Evolutionary conservation across 1,140 invertebrate genomes (phyloP).

Genomic region (Phenacoccus solenopsis): DNA sequence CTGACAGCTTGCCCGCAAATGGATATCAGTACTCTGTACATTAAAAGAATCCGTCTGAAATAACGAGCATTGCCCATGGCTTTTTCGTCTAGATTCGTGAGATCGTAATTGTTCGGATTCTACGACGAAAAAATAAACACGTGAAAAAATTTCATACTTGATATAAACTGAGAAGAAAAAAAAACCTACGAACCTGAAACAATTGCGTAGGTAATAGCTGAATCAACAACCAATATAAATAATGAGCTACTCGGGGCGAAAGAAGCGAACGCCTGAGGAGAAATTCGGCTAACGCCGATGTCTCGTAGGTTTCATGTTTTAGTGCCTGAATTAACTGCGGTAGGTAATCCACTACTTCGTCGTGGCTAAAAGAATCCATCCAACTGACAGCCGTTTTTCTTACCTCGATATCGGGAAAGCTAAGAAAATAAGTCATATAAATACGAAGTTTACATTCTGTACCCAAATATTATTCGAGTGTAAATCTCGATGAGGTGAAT

Average conservation of each 20-base stretch:
- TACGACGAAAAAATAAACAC: constrained; percentile 21
- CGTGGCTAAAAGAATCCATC: constrained; percentile 62
- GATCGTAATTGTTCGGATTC: constrained; percentile 23
- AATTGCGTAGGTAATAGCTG: constrained; percentile 59
- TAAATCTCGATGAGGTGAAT: no score
- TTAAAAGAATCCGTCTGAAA: constrained; percentile 64
- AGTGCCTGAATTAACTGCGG: constrained; percentile 89
- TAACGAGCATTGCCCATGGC: constrained; percentile 51
- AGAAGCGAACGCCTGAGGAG: constrained; percentile 69
- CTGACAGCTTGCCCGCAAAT: constrained; percentile 71
- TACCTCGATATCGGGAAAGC: constrained; percentile 82
- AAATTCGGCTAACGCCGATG: constrained; percentile 67
- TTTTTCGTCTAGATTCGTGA: constrained; percentile 31
- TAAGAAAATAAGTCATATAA: no score
- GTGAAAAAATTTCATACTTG: background rate
- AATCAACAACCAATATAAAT: constrained; percentile 85
- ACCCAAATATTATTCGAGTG: no score
- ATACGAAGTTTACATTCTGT: background rate
- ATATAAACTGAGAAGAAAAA: background rate
- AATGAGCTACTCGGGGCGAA: constrained; percentile 81
- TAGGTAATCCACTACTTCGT: constrained; percentile 80
- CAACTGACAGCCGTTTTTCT: constrained; percentile 69
- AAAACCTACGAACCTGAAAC: constrained; percentile 42
- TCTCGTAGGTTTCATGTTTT: constrained; percentile 86
- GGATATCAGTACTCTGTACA: constrained; percentile 73